Evolutionary conservation across 2,888 invertebrate genomes (phyloP).

Genomic region (Norana najaformis): DNA sequence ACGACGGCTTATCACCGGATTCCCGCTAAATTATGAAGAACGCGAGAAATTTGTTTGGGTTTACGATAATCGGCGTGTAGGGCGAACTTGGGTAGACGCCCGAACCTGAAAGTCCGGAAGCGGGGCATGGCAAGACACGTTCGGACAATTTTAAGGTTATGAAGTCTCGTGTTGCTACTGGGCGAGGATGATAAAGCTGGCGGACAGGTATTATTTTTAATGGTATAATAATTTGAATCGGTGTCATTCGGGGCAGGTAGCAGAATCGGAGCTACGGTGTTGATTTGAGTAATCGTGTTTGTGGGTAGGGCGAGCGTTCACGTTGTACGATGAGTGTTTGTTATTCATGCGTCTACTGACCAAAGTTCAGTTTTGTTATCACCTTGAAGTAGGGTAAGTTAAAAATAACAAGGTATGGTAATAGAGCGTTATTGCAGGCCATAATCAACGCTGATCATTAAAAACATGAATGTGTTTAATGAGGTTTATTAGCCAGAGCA

Average conservation of each 20-base stretch:
- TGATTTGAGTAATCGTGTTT: not conserved
- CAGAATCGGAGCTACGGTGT: not conserved
- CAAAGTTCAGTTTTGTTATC: not conserved
- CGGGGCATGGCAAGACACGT: constrained; percentile 14
- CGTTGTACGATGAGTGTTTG: not conserved
- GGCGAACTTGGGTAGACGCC: not conserved
- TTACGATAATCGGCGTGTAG: not conserved
- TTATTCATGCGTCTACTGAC: not conserved
- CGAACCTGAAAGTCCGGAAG: not conserved
- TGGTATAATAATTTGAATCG: not conserved
- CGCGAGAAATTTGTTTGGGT: constrained; percentile 22
- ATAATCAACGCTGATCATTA: not conserved
- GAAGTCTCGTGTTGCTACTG: not conserved
- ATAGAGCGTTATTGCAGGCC: not conserved
- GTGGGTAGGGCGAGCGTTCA: not conserved
- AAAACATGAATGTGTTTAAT: not conserved
- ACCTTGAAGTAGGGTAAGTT: not conserved
- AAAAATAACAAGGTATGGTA: not conserved
- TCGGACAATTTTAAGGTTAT: not conserved
- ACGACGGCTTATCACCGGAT: not conserved
- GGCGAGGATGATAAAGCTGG: not conserved
- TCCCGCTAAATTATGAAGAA: constrained; percentile 8
- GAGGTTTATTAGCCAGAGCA: not conserved
- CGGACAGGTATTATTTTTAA: constrained; percentile 9
- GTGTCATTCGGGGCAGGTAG: not conserved